A percentile compares a stretch with the other conserved stretches of the same genome.
These are phyloP conservation scores for Micrasema minimum DNA, from an alignment of 1,140 invertebrate genomes.

Conservation along the genomic window DNA sequence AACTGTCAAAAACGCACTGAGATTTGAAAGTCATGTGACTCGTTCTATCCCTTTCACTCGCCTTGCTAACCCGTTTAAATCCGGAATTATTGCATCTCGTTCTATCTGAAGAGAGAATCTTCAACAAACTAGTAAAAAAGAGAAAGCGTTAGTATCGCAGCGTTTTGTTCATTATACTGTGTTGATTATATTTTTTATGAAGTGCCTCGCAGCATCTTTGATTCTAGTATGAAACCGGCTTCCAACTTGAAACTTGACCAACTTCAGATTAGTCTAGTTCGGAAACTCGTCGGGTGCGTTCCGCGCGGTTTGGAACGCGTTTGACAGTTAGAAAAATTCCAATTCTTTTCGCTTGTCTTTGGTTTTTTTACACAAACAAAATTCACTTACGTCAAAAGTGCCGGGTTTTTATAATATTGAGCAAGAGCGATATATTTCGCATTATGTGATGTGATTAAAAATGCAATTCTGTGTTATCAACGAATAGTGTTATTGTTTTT, in stretches of 20 bases:
- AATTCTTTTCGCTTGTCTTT: conserved; percentile 4
- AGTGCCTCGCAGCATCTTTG: background rate
- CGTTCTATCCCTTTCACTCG: background rate
- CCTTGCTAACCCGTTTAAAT: conserved; percentile 3
- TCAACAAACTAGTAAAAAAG: background rate
- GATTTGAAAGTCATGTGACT: background rate
- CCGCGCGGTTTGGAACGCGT: background rate
- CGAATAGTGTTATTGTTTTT: no score
- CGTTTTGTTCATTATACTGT: background rate
- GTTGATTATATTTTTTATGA: background rate
- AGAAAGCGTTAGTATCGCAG: background rate
- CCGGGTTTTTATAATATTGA: no score
- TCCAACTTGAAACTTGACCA: background rate
- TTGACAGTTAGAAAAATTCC: conserved; percentile 13
- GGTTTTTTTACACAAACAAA: conserved; percentile 5
- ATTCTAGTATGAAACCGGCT: conserved; percentile 3
- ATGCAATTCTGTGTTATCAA: no score
- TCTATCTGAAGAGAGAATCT: background rate
- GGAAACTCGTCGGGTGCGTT: background rate
- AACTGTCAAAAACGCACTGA: background rate
- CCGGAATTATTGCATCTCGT: conserved; percentile 2
- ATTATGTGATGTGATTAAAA: no score
- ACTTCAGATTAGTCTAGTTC: conserved; percentile 5
- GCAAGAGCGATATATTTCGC: no score
- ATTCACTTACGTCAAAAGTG: background rate